A percentile compares a stretch with the other conserved stretches of the same genome.
These are phyloP conservation scores for Phyllotreta cruciferae DNA, from an alignment of 2,888 invertebrate species.

Conservation along the genomic window DNA sequence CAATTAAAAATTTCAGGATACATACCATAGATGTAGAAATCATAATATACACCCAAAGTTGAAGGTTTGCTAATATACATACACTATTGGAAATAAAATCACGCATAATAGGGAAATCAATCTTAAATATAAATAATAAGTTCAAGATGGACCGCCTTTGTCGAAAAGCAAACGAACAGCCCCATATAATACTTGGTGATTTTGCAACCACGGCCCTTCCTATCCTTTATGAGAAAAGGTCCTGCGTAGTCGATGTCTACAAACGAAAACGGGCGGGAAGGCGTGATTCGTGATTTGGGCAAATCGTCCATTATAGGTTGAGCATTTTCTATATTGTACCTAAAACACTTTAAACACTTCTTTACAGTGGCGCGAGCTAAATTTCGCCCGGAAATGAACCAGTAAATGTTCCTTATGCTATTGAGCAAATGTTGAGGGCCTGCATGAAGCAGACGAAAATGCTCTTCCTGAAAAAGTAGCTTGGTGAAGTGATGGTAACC, in stretches of 20 bases:
- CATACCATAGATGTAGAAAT: too few species aligned
- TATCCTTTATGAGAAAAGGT: slow-evolving; percentile 24
- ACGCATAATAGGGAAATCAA: too few species aligned
- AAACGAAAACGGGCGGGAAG: slow-evolving; percentile 18
- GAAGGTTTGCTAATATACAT: too few species aligned
- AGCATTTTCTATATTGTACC: slow-evolving; percentile 15
- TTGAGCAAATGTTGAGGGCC: slow-evolving; percentile 26
- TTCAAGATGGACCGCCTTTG: too few species aligned
- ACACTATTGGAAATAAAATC: too few species aligned
- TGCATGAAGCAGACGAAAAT: slow-evolving; percentile 24
- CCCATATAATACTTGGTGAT: slow-evolving; percentile 31
- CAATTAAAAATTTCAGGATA: too few species aligned
- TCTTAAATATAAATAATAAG: too few species aligned
- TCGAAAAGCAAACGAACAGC: too few species aligned
- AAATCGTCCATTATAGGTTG: slow-evolving; percentile 29
- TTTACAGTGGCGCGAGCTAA: slow-evolving; percentile 13
- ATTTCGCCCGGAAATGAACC: slow-evolving; percentile 22
- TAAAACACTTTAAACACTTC: slow-evolving; percentile 24
- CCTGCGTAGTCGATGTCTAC: slow-evolving; percentile 29
- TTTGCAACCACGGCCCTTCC: slow-evolving; percentile 28
- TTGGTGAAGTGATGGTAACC: slow-evolving; percentile 24
- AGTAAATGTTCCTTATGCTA: slow-evolving; percentile 20
- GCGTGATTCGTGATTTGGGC: slow-evolving; percentile 14
- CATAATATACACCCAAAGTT: too few species aligned
- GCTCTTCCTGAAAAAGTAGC: slow-evolving; percentile 16